Percentiles rank a stretch among this genome's conserved stretches.
phyloP scores from a whole-genome alignment of 2,113 vertebrate genomes.

The Pitta sordida region DNA sequence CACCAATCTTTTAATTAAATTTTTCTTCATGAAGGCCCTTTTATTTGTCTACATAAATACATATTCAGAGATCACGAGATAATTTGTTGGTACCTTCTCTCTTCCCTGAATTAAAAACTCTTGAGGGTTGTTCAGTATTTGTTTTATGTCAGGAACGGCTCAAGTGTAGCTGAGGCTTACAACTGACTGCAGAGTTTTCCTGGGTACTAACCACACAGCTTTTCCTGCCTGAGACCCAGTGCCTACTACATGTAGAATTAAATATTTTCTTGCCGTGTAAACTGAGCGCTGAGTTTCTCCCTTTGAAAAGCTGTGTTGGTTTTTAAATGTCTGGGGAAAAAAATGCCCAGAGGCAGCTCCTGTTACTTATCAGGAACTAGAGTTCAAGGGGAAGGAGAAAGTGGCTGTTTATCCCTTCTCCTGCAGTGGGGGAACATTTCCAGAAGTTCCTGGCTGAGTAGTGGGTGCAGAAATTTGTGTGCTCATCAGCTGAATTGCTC shows the following conservation, averaged over 20 bases:
- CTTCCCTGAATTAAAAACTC: background rate
- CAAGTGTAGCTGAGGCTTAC: background rate
- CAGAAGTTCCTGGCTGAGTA: background rate
- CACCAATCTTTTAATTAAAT: background rate
- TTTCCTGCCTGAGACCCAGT: accelerated
- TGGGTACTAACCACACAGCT: background rate
- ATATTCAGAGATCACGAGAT: background rate
- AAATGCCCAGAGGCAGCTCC: background rate
- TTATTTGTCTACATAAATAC: background rate
- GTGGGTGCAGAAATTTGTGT: background rate
- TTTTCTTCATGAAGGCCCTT: background rate
- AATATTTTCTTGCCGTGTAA: background rate
- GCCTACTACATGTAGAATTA: background rate
- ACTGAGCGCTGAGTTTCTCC: background rate
- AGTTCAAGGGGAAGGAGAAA: background rate
- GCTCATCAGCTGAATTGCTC: accelerated
- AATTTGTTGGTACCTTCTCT: background rate
- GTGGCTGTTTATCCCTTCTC: background rate
- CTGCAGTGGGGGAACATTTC: background rate
- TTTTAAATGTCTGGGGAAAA: background rate
- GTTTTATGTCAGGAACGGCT: background rate
- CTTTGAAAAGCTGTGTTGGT: background rate
- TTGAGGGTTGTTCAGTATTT: background rate
- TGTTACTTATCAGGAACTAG: background rate
- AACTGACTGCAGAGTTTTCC: background rate